These are phyloP conservation scores for Phodopus roborovskii DNA, from an alignment of 2,113 vertebrate genomes.

Conservation along the genomic window DNA sequence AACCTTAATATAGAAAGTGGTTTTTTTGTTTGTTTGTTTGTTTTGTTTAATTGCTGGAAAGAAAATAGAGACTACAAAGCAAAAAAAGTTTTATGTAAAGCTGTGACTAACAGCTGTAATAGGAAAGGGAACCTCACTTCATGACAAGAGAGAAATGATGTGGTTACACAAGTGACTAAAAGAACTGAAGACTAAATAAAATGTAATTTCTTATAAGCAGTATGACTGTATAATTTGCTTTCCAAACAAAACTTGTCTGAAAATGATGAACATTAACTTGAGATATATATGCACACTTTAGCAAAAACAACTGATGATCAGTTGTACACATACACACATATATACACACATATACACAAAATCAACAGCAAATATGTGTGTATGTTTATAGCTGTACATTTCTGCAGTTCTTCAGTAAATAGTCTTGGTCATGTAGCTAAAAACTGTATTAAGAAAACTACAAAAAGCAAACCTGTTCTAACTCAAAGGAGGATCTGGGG, in stretches of 20 bases:
- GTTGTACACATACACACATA: not conserved
- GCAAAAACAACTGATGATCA: not conserved
- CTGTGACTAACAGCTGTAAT: not conserved
- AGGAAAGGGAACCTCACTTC: not conserved
- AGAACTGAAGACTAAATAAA: not conserved
- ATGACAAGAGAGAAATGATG: conserved; percentile 1
- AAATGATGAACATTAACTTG: conserved; percentile 35
- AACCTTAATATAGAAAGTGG: not conserved
- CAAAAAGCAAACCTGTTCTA: conserved; percentile 48
- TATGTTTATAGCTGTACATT: conserved; percentile 8
- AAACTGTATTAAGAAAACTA: conserved; percentile 40
- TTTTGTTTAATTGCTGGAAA: not conserved
- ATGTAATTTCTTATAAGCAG: not conserved
- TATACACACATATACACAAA: not conserved
- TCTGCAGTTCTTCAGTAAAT: conserved; percentile 33
- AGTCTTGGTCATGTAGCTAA: not conserved
- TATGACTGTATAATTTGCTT: not conserved
- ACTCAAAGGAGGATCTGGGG: not conserved
- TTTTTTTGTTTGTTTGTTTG: no score
- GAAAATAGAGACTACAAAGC: not conserved
- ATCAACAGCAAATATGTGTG: not conserved
- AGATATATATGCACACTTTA: not conserved
- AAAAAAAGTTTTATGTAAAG: not conserved
- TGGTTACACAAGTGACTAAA: not conserved
- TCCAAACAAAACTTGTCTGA: conserved; percentile 5